A percentile compares a stretch with the other conserved stretches of the same genome.
These are phyloP conservation scores for Phania funesta DNA, from an alignment of 2,888 invertebrate genomes.

Conservation along the genomic window DNA sequence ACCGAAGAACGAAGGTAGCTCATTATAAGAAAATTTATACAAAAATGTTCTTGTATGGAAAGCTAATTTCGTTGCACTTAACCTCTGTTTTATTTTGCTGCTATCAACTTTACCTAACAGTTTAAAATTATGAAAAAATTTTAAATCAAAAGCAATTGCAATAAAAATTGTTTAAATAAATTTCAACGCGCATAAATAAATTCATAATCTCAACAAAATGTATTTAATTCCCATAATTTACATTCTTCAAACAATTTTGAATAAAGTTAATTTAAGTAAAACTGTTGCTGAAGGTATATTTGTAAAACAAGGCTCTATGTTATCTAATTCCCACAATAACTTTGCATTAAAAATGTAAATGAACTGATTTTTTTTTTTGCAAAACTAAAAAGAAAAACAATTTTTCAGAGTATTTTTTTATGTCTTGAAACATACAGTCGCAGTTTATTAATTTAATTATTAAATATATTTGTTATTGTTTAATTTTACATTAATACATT, in stretches of 20 bases:
- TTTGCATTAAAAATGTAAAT: not conserved
- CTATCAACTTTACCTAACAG: too few species aligned
- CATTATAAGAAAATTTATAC: too few species aligned
- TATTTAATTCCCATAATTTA: not conserved
- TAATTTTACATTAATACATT: slow-evolving; percentile 57
- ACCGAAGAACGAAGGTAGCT: too few species aligned
- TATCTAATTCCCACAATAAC: not conserved
- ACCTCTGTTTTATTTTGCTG: too few species aligned
- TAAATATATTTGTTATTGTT: slow-evolving; percentile 43
- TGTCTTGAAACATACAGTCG: slow-evolving; percentile 64
- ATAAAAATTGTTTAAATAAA: not conserved
- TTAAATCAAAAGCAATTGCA: too few species aligned
- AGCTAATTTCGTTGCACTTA: too few species aligned
- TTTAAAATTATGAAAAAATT: too few species aligned
- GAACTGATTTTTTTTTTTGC: not conserved
- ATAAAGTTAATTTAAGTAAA: not conserved
- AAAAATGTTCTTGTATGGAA: too few species aligned
- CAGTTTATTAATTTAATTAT: slow-evolving; percentile 54
- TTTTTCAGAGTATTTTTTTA: slow-evolving; percentile 40
- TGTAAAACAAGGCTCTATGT: not conserved
- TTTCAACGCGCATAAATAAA: not conserved
- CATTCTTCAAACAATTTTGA: not conserved
- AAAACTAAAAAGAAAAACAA: slow-evolving; percentile 24
- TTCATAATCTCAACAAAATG: not conserved
- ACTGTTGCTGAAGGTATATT: not conserved